Conservation (phyloP, 2,888 invertebrate genomes). For the Leptinotarsa tumamoca region DNA sequence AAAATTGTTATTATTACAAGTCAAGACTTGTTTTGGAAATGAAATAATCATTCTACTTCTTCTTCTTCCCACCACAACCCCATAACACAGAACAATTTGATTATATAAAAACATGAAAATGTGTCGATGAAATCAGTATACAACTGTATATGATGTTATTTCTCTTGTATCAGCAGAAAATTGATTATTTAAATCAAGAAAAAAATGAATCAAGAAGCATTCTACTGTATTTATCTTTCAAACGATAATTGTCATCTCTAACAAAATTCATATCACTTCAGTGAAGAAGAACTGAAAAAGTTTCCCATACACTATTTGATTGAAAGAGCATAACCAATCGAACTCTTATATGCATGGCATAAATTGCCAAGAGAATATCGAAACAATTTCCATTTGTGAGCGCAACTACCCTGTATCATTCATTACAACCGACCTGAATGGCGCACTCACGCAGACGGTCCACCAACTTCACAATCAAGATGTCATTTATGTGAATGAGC, state of each 20-base stretch:
- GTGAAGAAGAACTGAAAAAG: slow-evolving; percentile 18
- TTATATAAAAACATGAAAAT: slow-evolving; percentile 8
- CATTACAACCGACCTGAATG: too few relatives aligned
- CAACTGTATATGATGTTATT: neutral
- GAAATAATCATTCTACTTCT: neutral
- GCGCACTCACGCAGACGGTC: too few relatives aligned
- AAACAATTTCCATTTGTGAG: neutral
- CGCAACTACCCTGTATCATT: too few relatives aligned
- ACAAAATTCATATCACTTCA: slow-evolving; percentile 14
- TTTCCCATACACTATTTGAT: slow-evolving; percentile 26
- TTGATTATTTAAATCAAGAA: neutral
- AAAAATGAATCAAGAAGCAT: neutral
- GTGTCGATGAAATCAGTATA: slow-evolving; percentile 12
- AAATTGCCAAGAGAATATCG: slow-evolving; percentile 14
- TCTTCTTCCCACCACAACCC: neutral
- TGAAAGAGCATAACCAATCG: slow-evolving; percentile 14
- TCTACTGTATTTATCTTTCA: slow-evolving; percentile 13
- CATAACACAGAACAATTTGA: neutral
- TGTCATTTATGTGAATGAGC: too few relatives aligned
- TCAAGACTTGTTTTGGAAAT: neutral
- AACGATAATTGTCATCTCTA: neutral
- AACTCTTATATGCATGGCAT: slow-evolving; percentile 18
- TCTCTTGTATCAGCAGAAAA: too few relatives aligned
- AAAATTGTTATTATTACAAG: neutral
- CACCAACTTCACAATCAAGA: too few relatives aligned